Conservation (phyloP, 2,888 invertebrate genomes). For the Cosmia trapezina region DNA sequence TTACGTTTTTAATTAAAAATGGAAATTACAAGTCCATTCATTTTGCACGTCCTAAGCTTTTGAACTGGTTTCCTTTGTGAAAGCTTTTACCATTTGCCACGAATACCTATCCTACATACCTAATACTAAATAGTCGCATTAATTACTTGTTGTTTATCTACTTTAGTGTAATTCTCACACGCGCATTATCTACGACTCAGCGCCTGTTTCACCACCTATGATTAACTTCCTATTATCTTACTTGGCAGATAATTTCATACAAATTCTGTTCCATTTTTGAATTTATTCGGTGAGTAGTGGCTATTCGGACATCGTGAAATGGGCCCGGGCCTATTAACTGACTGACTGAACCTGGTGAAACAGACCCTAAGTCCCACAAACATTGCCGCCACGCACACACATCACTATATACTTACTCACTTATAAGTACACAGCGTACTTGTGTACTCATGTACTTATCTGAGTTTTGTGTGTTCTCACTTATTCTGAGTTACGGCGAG, state of each 20-base stretch:
- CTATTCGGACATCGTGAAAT: not conserved
- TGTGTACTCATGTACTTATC: constrained; percentile 20
- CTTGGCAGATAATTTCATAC: too few relatives aligned
- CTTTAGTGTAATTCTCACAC: not conserved
- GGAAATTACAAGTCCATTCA: not conserved
- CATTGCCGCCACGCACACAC: constrained; percentile 8
- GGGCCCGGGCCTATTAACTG: too few relatives aligned
- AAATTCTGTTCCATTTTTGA: too few relatives aligned
- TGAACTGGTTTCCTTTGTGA: not conserved
- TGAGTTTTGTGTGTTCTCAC: constrained; percentile 17
- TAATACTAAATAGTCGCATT: not conserved
- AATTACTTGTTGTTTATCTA: not conserved
- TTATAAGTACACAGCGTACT: constrained; percentile 3
- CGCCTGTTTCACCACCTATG: too few relatives aligned
- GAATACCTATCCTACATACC: not conserved
- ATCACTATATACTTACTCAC: constrained; percentile 9
- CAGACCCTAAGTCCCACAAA: not conserved
- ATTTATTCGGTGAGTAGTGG: too few relatives aligned
- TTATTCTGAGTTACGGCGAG: not conserved
- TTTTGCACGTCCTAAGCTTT: not conserved
- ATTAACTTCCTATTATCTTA: too few relatives aligned
- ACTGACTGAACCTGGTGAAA: too few relatives aligned
- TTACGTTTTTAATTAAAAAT: constrained; percentile 23
- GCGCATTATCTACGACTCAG: not conserved
- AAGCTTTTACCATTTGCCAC: not conserved